phyloP scores from a whole-genome alignment of 2,888 invertebrate species.

The Drymonia ruficornis region DNA sequence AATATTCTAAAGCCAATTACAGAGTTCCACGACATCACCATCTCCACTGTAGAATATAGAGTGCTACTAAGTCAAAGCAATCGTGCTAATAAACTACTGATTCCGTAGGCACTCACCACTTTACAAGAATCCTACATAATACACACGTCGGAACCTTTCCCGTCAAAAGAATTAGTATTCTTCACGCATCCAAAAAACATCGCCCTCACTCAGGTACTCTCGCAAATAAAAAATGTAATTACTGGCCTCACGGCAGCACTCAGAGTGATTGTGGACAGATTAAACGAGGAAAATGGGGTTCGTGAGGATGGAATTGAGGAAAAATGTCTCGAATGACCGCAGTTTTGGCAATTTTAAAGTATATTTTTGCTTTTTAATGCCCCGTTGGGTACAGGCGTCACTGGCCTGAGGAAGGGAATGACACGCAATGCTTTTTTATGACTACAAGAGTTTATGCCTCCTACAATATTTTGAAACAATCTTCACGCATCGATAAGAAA shows the following conservation, averaged over 20 bases:
- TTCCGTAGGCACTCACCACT: neutral
- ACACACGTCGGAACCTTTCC: neutral
- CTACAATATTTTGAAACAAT: no score
- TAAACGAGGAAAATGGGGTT: neutral
- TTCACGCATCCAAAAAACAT: slow-evolving; percentile 4
- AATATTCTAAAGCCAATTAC: no score
- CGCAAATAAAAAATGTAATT: slow-evolving; percentile 2
- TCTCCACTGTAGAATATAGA: no score
- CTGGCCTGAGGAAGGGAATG: neutral
- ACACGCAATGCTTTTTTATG: neutral
- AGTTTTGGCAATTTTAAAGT: neutral
- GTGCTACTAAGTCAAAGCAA: no score
- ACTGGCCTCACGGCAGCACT: neutral
- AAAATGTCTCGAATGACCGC: neutral
- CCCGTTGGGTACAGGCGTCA: neutral
- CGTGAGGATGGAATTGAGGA: neutral
- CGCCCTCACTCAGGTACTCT: neutral
- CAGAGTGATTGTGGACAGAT: neutral
- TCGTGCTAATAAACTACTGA: no score
- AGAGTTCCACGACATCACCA: no score
- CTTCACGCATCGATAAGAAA: no score
- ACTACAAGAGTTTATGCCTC: no score
- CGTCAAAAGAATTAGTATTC: slow-evolving; percentile 15
- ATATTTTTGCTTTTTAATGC: neutral
- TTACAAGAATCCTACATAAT: neutral